Evolutionary conservation across 1,140 invertebrate species (phyloP), one percentile per base, ranked within the genome.

Genomic region (Archegozetes longisetosus): DNA sequence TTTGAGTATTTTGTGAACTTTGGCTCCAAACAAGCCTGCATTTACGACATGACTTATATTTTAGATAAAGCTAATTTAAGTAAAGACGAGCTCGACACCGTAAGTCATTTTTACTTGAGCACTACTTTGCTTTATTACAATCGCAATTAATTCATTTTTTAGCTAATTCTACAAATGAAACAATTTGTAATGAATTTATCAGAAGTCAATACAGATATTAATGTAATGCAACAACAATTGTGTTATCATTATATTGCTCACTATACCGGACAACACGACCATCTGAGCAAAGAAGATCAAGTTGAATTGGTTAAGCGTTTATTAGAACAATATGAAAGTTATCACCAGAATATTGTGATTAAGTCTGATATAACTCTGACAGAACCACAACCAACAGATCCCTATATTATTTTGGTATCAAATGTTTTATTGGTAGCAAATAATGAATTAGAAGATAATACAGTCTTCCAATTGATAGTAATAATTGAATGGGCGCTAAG

Each of bases 21-120:
- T 74, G 87, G 87, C 14, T 79, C 84, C 63, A 89, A 89, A 70
- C 75, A 82, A 27, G 83, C 84, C 75, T 83, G 83, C 66, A 84
- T 88, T 59, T 78, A 78, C 46, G 89, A 94, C 70, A 74, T 94
- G 26, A 51, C 58, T 3, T 62, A 60, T 58, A 40, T 64, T 6
- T 55, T 66, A 13, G 40, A 47, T 14, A 53, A 61, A 20, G 49
- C 27, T 14, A 58, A 32, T 22, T 27, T 62, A 2, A 63, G 56
- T 14, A 59, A 69, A 22, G 55, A 66, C n/a, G 65, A 71, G 47
- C 55, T 65, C 56, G 58, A 64, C 25, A 46, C 65, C 60, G 69
- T 70, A 54, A 54, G 51, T 54, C 14, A 20, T 49, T 9, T 14
- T 60, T 2, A 55, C 32, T 32, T 14, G 53, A 12, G 13, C 26